phyloP scores from a whole-genome alignment of 2,888 invertebrate species.

The Pristionchus exspectatus region DNA sequence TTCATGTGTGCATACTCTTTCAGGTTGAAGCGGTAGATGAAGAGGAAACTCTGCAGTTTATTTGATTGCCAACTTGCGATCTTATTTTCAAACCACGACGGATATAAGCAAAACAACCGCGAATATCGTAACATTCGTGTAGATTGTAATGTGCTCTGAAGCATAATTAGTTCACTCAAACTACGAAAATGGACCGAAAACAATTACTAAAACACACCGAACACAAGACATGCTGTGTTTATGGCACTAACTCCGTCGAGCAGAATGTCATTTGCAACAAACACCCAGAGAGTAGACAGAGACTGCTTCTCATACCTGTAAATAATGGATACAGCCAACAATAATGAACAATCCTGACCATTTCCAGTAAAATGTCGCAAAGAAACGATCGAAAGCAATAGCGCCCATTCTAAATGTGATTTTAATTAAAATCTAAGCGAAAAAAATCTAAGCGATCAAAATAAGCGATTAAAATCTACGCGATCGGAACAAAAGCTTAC shows the following conservation, averaged over 20 bases:
- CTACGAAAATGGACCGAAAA: no score
- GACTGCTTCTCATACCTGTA: not conserved
- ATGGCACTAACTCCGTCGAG: not conserved
- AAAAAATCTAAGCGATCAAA: no score
- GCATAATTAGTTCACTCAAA: not conserved
- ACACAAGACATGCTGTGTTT: not conserved
- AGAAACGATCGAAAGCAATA: not conserved
- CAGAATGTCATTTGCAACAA: not conserved
- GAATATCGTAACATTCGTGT: not conserved
- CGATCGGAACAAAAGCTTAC: no score
- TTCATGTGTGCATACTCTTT: conserved; percentile 11
- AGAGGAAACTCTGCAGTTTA: not conserved
- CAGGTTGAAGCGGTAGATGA: not conserved
- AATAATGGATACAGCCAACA: not conserved
- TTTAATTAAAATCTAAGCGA: not conserved
- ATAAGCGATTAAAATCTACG: no score
- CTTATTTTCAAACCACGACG: not conserved
- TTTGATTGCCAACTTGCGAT: no score
- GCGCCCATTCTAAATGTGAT: conserved; percentile 7
- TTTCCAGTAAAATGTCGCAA: conserved; percentile 21
- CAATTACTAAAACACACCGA: not conserved
- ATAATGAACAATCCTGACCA: not conserved
- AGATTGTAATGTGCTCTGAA: not conserved
- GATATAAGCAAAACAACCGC: not conserved
- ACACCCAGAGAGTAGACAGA: not conserved